A percentile compares a stretch with the other conserved stretches of the same genome.
phyloP scores from a whole-genome alignment of 2,797 vertebrate species.

The Notoglanidium macrostoma region DNA sequence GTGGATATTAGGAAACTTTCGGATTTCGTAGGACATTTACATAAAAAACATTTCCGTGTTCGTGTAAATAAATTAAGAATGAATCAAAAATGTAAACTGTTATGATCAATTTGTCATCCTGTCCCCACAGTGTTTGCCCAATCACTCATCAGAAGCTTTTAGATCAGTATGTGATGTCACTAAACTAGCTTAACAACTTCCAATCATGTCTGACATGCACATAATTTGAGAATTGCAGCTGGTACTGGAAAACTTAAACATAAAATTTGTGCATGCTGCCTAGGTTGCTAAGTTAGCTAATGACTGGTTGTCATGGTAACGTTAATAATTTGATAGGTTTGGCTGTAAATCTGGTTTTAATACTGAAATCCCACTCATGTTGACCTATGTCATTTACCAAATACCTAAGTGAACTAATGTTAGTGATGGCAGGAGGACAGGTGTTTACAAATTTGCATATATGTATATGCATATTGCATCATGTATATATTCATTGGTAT shows the following conservation, averaged over 20 bases:
- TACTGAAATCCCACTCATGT: background rate
- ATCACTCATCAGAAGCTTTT: too few species aligned
- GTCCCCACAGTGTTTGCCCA: too few species aligned
- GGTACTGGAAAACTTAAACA: background rate
- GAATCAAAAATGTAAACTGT: background rate
- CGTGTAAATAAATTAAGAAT: background rate
- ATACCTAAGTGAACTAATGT: background rate
- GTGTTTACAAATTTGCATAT: background rate
- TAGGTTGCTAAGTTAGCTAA: background rate
- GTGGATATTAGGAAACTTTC: background rate
- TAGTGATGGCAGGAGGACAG: background rate
- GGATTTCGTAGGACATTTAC: background rate
- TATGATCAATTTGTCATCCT: too few species aligned
- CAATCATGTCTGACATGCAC: background rate
- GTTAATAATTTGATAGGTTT: background rate
- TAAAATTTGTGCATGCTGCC: background rate
- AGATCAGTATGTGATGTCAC: background rate
- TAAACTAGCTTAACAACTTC: background rate
- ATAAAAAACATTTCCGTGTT: background rate
- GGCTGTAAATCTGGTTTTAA: background rate
- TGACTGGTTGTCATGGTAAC: background rate
- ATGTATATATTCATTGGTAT: background rate
- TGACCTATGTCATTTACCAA: background rate
- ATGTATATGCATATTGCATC: too few species aligned
- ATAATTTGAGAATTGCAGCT: background rate